Evolutionary conservation across 2,113 vertebrate genomes (phyloP).

Genomic region (Hippoglossus stenolepis): DNA sequence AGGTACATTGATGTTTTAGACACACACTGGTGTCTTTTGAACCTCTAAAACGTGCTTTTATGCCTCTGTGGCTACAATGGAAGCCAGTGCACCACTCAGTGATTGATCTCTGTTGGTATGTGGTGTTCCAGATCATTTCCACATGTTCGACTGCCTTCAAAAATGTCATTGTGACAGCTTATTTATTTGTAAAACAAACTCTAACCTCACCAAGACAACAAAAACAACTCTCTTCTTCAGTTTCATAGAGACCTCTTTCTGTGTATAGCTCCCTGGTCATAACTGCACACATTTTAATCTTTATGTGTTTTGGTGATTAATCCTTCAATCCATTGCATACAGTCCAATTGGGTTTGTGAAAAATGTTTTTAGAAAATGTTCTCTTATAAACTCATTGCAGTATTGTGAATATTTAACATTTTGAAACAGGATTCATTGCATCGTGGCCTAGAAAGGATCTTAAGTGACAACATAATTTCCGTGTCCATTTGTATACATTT

Average conservation of each 20-base stretch:
- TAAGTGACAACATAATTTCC: neutral
- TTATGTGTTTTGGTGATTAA: neutral
- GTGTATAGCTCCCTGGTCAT: neutral
- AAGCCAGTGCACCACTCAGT: neutral
- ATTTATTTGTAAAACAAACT: too few species aligned
- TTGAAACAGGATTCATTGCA: constrained; percentile 3
- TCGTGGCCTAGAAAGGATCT: neutral
- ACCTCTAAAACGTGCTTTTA: too few species aligned
- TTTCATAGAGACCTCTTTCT: neutral
- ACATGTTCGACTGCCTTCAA: neutral
- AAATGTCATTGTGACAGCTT: neutral
- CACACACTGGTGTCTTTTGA: too few species aligned
- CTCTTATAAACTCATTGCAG: neutral
- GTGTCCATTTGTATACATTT: neutral
- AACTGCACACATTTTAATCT: neutral
- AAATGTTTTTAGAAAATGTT: too few species aligned
- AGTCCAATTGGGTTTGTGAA: neutral
- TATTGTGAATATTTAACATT: neutral
- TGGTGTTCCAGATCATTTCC: neutral
- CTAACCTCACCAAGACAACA: neutral
- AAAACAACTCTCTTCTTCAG: neutral
- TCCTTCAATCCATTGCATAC: too few species aligned
- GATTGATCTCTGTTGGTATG: neutral
- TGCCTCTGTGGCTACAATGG: too few species aligned
- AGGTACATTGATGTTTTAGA: too few species aligned